phyloP scores from a whole-genome alignment of 2,113 vertebrate species.

The Anhinga rufa region DNA sequence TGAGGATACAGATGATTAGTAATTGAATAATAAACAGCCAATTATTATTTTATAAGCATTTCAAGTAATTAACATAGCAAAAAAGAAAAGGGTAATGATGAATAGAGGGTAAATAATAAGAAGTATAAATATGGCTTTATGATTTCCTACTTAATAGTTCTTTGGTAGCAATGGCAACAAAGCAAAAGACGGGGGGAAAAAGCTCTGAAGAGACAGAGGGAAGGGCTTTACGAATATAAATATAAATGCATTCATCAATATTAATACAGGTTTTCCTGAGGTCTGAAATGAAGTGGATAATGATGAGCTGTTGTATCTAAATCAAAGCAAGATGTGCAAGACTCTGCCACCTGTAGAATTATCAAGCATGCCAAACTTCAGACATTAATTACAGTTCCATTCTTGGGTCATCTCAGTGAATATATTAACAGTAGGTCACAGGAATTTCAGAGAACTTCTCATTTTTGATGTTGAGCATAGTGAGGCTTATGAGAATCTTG shows the following conservation, averaged over 20 bases:
- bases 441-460: not conserved
- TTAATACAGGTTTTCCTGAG: not conserved
- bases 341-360: not conserved
- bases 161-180: not conserved
- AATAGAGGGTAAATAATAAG: not conserved
- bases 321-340: not conserved
- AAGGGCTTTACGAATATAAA: not conserved
- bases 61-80: not conserved
- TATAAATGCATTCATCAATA: not conserved
- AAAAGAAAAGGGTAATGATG: not conserved
- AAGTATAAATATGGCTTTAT: not conserved
- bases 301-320: not conserved
- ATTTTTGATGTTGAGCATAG: not conserved
- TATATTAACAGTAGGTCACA: not conserved
- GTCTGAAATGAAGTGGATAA: not conserved
- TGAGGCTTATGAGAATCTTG: not conserved
- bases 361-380: not conserved
- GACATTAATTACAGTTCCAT: not conserved
- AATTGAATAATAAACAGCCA: not conserved
- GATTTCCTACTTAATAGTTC: not conserved
- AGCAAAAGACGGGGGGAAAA: not conserved
- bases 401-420: not conserved
- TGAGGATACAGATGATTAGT: not conserved
- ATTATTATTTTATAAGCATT: not conserved
- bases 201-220: not conserved